Evolutionary conservation across 2,113 vertebrate species (phyloP), one percentile per base, ranked within the genome.

Genomic region (Morone saxatilis): DNA sequence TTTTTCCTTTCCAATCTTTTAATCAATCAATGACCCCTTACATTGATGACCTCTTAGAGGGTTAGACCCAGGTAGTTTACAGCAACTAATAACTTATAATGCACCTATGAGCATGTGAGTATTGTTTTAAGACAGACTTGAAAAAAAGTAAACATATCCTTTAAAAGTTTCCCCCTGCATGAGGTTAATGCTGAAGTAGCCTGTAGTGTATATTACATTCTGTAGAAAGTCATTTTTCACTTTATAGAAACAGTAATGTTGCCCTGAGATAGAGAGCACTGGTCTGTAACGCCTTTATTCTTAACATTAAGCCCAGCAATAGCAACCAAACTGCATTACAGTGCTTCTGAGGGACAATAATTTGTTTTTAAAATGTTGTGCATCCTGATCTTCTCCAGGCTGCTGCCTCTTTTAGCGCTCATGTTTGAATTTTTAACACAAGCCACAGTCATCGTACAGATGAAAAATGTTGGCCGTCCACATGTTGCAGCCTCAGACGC

Each of bases 391-490:
- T 16, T 72, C 61, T 68, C 10, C 40, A 60, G 68, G 47, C 45
- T 62, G 59, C 43, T 76, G 31, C 31, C 31, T 38, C 48, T 43
- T 41, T 5, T 36, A 14, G 12, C 41, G 65, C 40, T 47, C 47
- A 11, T 48, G 53, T 76, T 43, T 51, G 0, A 31, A 65, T 31
- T 72, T 41, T 48, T 36, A 68, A 54, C 13, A 66, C 57, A 71
- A 70, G 50, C 53, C 36, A 68, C n/a, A n/a, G n/a, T n/a, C n/a
- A 56, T 70, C 31, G 50, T 60, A 41, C 51, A 65, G 50, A 59
- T 73, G 40, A 70, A 51, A 71, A 61, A 66, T 73, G 77, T 73
- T 69, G 60, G 13, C 66, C 11, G 14, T 83, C 72, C 47, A 61
- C n/a, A 68, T n/a, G 48, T 59, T 84, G 67, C 43, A 75, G 72